Evolutionary conservation across 2,797 vertebrate species (phyloP).

Genomic region (Sylvia borin): DNA sequence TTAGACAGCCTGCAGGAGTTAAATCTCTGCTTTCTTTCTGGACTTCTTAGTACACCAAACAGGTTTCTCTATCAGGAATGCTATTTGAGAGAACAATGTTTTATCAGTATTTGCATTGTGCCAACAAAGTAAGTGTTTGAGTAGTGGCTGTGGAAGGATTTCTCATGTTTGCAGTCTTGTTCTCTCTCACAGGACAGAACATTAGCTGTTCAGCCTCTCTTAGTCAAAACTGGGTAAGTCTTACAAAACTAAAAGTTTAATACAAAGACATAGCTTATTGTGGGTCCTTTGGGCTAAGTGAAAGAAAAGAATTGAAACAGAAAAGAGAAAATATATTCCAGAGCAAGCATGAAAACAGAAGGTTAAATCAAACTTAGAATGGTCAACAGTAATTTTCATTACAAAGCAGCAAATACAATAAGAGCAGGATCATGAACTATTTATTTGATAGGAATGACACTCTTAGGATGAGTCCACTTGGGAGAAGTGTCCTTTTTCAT

Average conservation of each 20-base stretch:
- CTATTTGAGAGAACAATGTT: slow-evolving; percentile 3
- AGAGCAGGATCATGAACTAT: background rate
- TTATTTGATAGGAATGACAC: background rate
- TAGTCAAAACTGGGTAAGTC: background rate
- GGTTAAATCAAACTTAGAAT: background rate
- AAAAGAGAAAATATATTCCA: background rate
- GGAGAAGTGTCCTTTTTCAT: background rate
- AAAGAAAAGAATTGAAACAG: slow-evolving; percentile 6
- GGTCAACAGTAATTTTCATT: background rate
- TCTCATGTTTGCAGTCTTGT: background rate
- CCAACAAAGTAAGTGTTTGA: slow-evolving; percentile 30
- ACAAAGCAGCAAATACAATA: background rate
- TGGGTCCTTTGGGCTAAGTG: background rate
- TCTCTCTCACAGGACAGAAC: slow-evolving; percentile 14
- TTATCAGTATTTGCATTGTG: slow-evolving; percentile 28
- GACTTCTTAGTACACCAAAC: background rate
- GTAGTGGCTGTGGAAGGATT: background rate
- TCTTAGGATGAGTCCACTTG: background rate
- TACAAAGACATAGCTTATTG: background rate
- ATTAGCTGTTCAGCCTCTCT: background rate
- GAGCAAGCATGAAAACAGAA: background rate
- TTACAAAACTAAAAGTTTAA: background rate
- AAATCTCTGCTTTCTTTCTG: background rate
- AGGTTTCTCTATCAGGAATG: slow-evolving; percentile 9
- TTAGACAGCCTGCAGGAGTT: background rate